Evolutionary conservation across 2,797 vertebrate species (phyloP), one percentile per base, ranked within the genome.

Genomic region (Dipus sagitta): DNA sequence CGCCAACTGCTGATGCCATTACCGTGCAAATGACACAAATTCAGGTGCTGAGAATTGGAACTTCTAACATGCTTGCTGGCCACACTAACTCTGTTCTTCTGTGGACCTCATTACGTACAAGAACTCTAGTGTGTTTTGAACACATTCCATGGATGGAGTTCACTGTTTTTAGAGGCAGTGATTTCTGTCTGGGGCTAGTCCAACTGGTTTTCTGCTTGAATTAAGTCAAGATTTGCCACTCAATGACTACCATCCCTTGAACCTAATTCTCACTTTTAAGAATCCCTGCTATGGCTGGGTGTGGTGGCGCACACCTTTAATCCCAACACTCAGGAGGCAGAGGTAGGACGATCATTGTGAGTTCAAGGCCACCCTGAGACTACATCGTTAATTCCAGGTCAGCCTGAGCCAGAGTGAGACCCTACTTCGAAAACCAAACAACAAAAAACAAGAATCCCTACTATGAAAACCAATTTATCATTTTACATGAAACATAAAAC

Each of bases 221-320:
- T 71, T 84, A 81, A 78, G 28, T 83, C 7, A 87, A 92, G 77
- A 67, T 24, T 70, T 93, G 8, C 32, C n/a, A 92, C 42, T 80
- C 65, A 77, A 3, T 88, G 78, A 42, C 30, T 77, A 62, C 47
- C 6, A 77, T 47, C 11, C 38, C 62, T 70, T 82, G 8, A 75
- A 72, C 38, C 21, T 70, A 18, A 2, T 72, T 42, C 5, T 83
- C 28, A 23, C 18, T 38, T 32, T 83, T 32, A 67, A 93, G 28
- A 84, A 62, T 93, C 58, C 47, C 47, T 47, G 86, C 15, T 38
- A 38, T 38, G 38, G 38, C 38, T 38, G 38, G 38, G 38, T 6
- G 6, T 38, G 38, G 38, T 38, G 38, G 38, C 6, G 38, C 38
- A 38, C 6, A 6, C 38, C 38, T 38, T 38, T 38, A 38, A 38